Conservation (phyloP, 2,113 vertebrate genomes). For the Charina bottae region DNA sequence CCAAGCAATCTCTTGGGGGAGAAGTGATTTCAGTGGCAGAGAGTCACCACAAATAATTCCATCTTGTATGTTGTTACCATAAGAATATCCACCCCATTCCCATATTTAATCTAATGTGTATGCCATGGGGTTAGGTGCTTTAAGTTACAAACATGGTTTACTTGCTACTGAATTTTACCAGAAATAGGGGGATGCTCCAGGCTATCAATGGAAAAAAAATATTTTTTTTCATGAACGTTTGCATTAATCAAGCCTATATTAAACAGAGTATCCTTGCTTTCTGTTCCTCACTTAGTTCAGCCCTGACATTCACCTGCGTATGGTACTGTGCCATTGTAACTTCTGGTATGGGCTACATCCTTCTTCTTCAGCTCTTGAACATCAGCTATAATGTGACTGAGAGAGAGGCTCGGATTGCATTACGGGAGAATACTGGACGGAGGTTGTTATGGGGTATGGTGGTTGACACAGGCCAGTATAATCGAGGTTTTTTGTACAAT, state of each 20-base stretch:
- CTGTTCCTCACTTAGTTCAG: slow-evolving; percentile 76
- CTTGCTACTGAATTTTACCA: neutral
- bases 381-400: slow-evolving; percentile 95
- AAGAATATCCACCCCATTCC: neutral
- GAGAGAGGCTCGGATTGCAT: slow-evolving; percentile 87
- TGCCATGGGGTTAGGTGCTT: neutral
- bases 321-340: slow-evolving; percentile 96
- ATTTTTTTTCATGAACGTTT: neutral
- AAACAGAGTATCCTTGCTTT: slow-evolving; percentile 63
- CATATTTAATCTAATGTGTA: neutral
- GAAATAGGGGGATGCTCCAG: neutral
- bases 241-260: slow-evolving; percentile 38
- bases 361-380: slow-evolving; percentile 90
- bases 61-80: neutral
- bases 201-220: slow-evolving; percentile 24
- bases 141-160: neutral
- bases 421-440: slow-evolving; percentile 83
- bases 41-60: neutral
- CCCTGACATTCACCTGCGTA: slow-evolving; percentile 93
- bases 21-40: neutral
- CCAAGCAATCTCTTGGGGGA: neutral
- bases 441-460: slow-evolving; percentile 86
- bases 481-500: slow-evolving; percentile 84
- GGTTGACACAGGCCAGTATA: slow-evolving; percentile 86
- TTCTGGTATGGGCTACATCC: slow-evolving; percentile 87